Base-by-base conservation (phyloP, 2,888 invertebrate genomes). In the Chirona hameri region DNA sequence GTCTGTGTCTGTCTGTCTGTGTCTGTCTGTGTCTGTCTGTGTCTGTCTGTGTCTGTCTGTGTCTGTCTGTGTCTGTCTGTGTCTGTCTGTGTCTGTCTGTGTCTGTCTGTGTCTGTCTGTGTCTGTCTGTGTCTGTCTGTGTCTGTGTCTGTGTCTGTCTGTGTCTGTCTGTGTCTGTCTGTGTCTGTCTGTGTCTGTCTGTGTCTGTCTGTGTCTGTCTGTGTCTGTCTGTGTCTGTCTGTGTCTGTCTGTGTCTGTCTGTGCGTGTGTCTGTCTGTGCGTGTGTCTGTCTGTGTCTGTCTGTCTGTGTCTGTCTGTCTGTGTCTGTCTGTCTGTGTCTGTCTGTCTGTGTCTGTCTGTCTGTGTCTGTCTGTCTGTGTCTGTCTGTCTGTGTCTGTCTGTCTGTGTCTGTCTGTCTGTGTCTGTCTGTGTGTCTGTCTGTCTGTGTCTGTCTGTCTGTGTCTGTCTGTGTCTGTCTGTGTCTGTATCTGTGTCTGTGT, bases 231-330 rank as follows among this genome's bases (percentile, higher is more conserved):
- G 46, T 55, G 24, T 76, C 80, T 48, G 24, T 21, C 81, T 4
- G 81, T 27, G 52, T 86, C 60, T 24, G n/a, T n/a, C n/a, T n/a
- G n/a, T n/a, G n/a, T n/a, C n/a, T 39, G 39, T 5, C 39, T 39
- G 39, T 39, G 39, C 10, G 18, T 46, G 46, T 55, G 24, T 76
- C 80, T 48, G 24, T 21, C 81, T 4, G n/a, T 31, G 81, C 9
- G 81, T 27, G 52, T 86, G 24, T 24, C 24, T 39, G 39, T 5
- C 39, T 39, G 39, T 39, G 39, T 52, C 27, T 46, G 46, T n/a
- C n/a, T 55, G 24, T 76, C 80, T 48, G 24, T 39, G 39, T 5
- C 39, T 39, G 39, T n/a, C n/a, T 39, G 39, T 52, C 27, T 46
- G 46, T 55, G 24, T 76, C 80, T 48, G 24, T 21, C 81, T 4